Conservation (phyloP, 1,140 invertebrate genomes). For the Acromyrmex heyeri region DNA sequence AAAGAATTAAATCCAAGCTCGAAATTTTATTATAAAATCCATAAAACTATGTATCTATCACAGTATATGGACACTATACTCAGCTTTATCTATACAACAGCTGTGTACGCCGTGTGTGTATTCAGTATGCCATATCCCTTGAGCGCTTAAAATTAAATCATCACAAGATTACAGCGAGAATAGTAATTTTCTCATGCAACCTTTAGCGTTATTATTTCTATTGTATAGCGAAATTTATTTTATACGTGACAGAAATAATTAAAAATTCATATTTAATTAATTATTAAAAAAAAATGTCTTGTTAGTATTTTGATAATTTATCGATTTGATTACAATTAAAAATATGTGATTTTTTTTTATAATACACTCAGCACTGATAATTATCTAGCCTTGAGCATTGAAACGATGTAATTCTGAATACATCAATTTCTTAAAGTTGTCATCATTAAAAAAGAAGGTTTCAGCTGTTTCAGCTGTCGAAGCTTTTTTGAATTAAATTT, state of each 20-base stretch:
- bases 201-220: constrained; percentile 25
- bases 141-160: constrained; percentile 54
- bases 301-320: background rate
- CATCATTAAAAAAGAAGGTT: background rate
- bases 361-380: background rate
- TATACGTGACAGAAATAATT: background rate
- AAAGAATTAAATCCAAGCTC: background rate
- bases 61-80: background rate
- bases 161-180: constrained; percentile 49
- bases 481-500: constrained; percentile 9
- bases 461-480: background rate
- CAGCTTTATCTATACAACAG: constrained; percentile 12
- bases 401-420: background rate
- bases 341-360: background rate
- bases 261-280: background rate
- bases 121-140: constrained; percentile 25
- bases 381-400: background rate
- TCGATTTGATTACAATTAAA: background rate
- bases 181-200: constrained; percentile 46
- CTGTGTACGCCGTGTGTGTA: constrained; percentile 1
- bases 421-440: background rate
- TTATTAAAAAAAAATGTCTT: background rate
- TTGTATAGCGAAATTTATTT: constrained; percentile 7
- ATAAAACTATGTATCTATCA: constrained; percentile 23
- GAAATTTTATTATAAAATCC: constrained; percentile 44